Percentiles rank a stretch among this genome's conserved stretches.
These are phyloP conservation scores for Drosophila fulvimacula DNA, from an alignment of 2,888 invertebrate species.

Conservation along the genomic window DNA sequence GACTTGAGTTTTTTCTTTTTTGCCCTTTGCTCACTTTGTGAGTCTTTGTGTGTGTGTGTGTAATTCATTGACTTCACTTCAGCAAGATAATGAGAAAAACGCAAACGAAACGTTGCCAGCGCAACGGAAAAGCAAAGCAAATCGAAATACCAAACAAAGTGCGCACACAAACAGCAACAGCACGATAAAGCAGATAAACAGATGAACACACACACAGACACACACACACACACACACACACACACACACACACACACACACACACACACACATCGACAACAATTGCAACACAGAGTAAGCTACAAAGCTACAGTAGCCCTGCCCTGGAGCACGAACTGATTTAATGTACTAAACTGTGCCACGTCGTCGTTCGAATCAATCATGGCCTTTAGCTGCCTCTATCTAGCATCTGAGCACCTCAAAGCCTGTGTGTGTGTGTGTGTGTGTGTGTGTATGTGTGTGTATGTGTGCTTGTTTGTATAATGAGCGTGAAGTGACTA, in stretches of 20 bases:
- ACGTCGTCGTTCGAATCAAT: conserved; percentile 57
- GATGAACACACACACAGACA: neutral
- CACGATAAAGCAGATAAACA: conserved; percentile 10
- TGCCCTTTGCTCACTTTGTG: neutral
- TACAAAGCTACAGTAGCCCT: conserved; percentile 10
- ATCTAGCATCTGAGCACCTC: conserved; percentile 46
- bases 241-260: neutral
- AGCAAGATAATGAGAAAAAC: conserved; percentile 68
- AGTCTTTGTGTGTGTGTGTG: conserved; percentile 22
- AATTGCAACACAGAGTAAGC: conserved; percentile 5
- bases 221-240: neutral
- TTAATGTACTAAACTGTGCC: conserved; percentile 61
- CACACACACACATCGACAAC: neutral
- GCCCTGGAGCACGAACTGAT: conserved; percentile 41
- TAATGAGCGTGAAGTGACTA: conserved; percentile 56
- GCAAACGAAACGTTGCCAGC: conserved; percentile 40
- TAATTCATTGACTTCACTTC: conserved; percentile 53
- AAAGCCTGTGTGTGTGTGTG: neutral
- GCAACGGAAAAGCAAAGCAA: conserved; percentile 32
- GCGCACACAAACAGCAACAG: conserved; percentile 9
- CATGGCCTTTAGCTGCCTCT: conserved; percentile 44
- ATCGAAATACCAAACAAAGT: conserved; percentile 35
- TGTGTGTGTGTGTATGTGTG: conserved; percentile 7
- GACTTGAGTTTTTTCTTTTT: conserved; percentile 12
- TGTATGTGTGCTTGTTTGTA: conserved; percentile 18